Percentiles rank a stretch among this genome's conserved stretches.
These are phyloP conservation scores for Morus bassanus DNA, from an alignment of 2,797 vertebrate species.

Conservation along the genomic window DNA sequence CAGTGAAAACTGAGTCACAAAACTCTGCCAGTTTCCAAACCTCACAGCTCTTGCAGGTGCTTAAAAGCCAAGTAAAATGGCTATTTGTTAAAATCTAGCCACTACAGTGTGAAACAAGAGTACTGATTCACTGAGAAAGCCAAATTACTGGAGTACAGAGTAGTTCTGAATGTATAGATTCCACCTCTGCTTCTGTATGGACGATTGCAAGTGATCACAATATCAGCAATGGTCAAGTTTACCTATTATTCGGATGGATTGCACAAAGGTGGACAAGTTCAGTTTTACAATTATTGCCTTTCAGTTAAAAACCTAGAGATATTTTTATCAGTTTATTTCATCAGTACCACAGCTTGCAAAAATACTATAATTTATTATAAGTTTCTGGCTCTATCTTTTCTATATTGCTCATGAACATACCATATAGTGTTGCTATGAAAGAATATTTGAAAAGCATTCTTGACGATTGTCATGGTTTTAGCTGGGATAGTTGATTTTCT, in stretches of 20 bases:
- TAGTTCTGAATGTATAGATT: neutral
- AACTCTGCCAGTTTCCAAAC: neutral
- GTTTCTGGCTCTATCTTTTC: neutral
- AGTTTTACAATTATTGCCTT: neutral
- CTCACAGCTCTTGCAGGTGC: neutral
- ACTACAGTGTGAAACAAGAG: neutral
- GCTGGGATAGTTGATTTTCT: too few relatives aligned
- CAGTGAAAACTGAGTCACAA: neutral
- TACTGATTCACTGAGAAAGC: neutral
- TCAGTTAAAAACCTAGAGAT: neutral
- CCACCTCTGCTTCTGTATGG: neutral
- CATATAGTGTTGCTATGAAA: neutral
- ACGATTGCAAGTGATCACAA: neutral
- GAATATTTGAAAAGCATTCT: neutral
- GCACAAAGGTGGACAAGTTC: neutral
- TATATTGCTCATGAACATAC: neutral
- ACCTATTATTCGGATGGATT: neutral
- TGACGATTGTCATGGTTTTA: too few relatives aligned
- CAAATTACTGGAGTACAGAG: neutral
- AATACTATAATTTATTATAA: neutral
- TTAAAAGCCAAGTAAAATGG: neutral
- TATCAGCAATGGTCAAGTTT: neutral
- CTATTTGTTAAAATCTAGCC: neutral
- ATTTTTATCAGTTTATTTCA: neutral
- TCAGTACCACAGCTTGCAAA: neutral